Evolutionary conservation across 2,888 invertebrate genomes (phyloP).

Genomic region (Drosophila affinis): DNA sequence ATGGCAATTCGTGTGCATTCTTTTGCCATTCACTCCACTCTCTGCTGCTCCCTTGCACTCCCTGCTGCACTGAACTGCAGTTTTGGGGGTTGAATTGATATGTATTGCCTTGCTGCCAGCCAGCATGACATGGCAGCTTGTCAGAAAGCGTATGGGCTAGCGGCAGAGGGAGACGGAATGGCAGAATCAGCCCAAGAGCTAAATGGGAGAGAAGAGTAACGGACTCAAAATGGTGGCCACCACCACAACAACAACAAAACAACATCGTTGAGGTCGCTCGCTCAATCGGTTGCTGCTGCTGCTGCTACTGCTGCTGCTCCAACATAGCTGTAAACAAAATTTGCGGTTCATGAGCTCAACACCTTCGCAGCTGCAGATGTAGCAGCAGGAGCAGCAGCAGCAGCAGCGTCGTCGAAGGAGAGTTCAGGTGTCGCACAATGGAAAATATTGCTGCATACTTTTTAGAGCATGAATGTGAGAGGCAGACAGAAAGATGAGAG

Average conservation of each 20-base stretch:
- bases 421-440: conserved; percentile 35
- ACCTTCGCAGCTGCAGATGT: conserved; percentile 52
- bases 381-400: too few species aligned
- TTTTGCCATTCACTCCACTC: conserved; percentile 38
- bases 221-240: conserved; percentile 74
- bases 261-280: conserved; percentile 63
- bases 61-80: conserved; percentile 38
- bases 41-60: conserved; percentile 25
- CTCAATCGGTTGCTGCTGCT: conserved; percentile 34
- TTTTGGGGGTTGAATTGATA: conserved; percentile 64
- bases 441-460: conserved; percentile 71
- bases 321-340: conserved; percentile 72
- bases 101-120: conserved; percentile 21
- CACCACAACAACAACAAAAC: conserved; percentile 60
- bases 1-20: conserved; percentile 69
- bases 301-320: conserved; percentile 45
- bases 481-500: conserved; percentile 27
- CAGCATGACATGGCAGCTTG: conserved; percentile 12
- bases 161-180: conserved; percentile 29
- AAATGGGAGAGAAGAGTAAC: conserved; percentile 25
- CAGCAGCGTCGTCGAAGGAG: conserved; percentile 29
- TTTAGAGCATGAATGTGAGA: conserved; percentile 32
- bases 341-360: conserved; percentile 77
- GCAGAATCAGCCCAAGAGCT: conserved; percentile 32
- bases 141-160: conserved; percentile 1